A percentile compares a stretch with the other conserved stretches of the same genome.
These are phyloP conservation scores for Glaucopsyche alexis DNA, from an alignment of 2,888 invertebrate species.

Conservation along the genomic window DNA sequence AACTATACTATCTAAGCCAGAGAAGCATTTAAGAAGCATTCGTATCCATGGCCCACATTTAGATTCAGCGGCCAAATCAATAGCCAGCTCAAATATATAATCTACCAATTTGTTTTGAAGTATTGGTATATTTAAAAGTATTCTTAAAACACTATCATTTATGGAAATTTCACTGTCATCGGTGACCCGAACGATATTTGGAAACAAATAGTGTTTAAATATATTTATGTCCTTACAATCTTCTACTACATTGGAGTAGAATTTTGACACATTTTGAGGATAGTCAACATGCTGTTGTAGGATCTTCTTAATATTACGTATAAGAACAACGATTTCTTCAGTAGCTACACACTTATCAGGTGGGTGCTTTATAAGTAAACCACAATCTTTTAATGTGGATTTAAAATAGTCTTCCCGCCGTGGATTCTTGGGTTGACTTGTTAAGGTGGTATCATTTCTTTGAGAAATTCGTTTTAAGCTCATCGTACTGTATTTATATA, in stretches of 20 bases:
- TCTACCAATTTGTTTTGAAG: slow-evolving; percentile 81
- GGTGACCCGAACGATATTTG: slow-evolving; percentile 57
- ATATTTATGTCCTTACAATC: slow-evolving; percentile 50
- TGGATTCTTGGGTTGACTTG: slow-evolving; percentile 50
- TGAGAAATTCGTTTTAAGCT: slow-evolving; percentile 38
- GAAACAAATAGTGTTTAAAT: slow-evolving; percentile 61
- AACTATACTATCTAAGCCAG: slow-evolving; percentile 81
- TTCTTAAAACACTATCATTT: slow-evolving; percentile 81
- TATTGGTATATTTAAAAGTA: slow-evolving; percentile 81
- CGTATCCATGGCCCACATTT: slow-evolving; percentile 77
- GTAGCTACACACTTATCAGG: slow-evolving; percentile 57
- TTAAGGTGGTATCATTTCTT: slow-evolving; percentile 31
- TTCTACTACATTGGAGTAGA: slow-evolving; percentile 70
- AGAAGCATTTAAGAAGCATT: slow-evolving; percentile 83
- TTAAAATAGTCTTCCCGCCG: slow-evolving; percentile 53
- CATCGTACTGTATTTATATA: slow-evolving; percentile 29
- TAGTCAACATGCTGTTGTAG: slow-evolving; percentile 68
- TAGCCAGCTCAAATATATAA: slow-evolving; percentile 81
- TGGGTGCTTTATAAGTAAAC: slow-evolving; percentile 55
- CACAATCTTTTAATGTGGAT: slow-evolving; percentile 56
- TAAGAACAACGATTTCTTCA: slow-evolving; percentile 70
- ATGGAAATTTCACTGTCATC: slow-evolving; percentile 56
- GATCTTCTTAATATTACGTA: slow-evolving; percentile 68
- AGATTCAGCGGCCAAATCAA: slow-evolving; percentile 75
- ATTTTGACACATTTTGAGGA: slow-evolving; percentile 77